phyloP scores from a whole-genome alignment of 2,888 invertebrate genomes.

The Tenthredo notha region DNA sequence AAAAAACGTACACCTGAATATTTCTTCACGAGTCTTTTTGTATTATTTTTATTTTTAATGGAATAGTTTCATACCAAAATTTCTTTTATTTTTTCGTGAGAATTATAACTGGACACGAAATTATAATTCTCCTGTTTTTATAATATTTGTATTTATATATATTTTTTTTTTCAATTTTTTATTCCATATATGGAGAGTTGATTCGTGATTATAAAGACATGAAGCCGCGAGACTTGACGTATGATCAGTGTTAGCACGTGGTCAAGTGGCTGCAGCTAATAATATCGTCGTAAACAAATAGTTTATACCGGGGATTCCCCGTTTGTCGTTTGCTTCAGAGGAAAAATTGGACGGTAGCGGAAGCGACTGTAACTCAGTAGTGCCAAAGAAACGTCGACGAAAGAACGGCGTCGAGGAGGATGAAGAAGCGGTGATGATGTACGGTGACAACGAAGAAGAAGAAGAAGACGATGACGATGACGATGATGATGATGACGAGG shows the following conservation, averaged over 20 bases:
- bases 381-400: slow-evolving; percentile 77
- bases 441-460: slow-evolving; percentile 71
- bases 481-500: slow-evolving; percentile 72
- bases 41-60: not conserved
- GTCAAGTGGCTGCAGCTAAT: slow-evolving; percentile 1
- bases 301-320: slow-evolving; percentile 32
- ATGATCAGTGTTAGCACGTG: not conserved
- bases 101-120: not conserved
- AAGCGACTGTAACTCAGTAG: slow-evolving; percentile 78
- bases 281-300: slow-evolving; percentile 25
- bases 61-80: not conserved
- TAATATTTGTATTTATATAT: too few relatives aligned
- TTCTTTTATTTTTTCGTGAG: not conserved
- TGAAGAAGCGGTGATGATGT: slow-evolving; percentile 63
- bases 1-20: not conserved
- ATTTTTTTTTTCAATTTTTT: not conserved
- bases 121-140: not conserved
- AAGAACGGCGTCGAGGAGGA: slow-evolving; percentile 70
- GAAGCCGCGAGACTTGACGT: not conserved
- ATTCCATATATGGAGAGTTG: not conserved
- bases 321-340: slow-evolving; percentile 60
- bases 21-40: not conserved
- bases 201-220: not conserved
- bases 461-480: slow-evolving; percentile 59
- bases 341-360: slow-evolving; percentile 76